Evolutionary conservation across 64 coral and sea anemone genomes (phyloP), one percentile per base, ranked within the genome.

Genomic region (Montipora sp.): DNA sequence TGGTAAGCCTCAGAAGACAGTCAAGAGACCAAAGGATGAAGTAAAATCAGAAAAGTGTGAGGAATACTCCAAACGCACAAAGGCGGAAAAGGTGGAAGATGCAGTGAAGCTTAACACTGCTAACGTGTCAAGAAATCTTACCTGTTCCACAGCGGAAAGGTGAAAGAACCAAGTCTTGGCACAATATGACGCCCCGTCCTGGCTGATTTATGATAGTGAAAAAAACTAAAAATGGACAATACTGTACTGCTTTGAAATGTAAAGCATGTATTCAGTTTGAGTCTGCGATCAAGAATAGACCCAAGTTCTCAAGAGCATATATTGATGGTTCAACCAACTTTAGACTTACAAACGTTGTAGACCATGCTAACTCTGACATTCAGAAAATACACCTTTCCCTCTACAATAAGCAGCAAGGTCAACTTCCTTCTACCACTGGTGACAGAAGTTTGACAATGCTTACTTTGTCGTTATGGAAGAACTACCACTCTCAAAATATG

Each of bases 401-500:
- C 48, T 79, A 95, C 70, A 71, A 90, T 70, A 95, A 95, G 80
- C 59, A 88, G 50, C 47, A 91, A 82, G 63, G 67, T 72, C 83
- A 58, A 80, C 50, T 59, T 57, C 51, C 49, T 19, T 59, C 51
- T 6, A 58, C 24, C 24, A 24, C 24, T 19, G 10, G 77, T 18
- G 8, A 78, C 13, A 51, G 59, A 95, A 95, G 61, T 95, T 92
- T 91, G 78, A 92, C 87, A 90, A 84, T 66, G 83, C 89, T 51
- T 92, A 95, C 94, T 95, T 95, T 71, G 77, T 95, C 50, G 82
- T 89, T 70, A 95, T 90, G 79, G 93, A 95, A 77, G 88, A 95
- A 91, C 88, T 95, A 73, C 94, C 89, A 45, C 53, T 91, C 23
- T 91, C 89, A 80, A 95, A 95, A 95, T 95, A 87, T 88, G 75